Evolutionary conservation across 2,797 vertebrate genomes (phyloP).

Genomic region (Pelobates cultripes): DNA sequence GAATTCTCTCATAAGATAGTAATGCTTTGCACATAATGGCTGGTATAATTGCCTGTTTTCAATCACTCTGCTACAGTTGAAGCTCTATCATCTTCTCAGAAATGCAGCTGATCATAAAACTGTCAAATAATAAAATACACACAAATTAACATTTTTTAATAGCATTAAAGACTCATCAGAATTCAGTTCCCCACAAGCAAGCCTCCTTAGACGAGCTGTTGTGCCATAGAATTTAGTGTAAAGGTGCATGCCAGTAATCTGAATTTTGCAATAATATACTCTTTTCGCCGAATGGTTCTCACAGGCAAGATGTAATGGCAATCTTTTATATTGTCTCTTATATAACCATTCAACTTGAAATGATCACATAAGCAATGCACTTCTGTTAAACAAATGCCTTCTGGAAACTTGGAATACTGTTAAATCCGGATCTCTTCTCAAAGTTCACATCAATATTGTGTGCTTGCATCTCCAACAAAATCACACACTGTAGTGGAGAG

Average conservation of each 20-base stretch:
- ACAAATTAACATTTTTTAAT: slow-evolving; percentile 54
- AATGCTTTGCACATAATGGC: slow-evolving; percentile 45
- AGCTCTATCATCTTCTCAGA: slow-evolving; percentile 51
- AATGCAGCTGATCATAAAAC: slow-evolving; percentile 54
- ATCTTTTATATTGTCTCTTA: no score
- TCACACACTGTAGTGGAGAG: no score
- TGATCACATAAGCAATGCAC: no score
- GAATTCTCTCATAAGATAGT: slow-evolving; percentile 53
- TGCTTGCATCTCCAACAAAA: no score
- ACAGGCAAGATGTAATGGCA: no score
- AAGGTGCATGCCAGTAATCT: background rate
- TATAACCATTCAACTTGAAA: no score
- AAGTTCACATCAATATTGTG: no score
- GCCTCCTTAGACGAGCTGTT: background rate
- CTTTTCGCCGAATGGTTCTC: background rate
- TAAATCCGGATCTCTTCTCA: no score
- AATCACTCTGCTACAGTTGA: slow-evolving; percentile 42
- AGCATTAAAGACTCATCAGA: slow-evolving; percentile 13
- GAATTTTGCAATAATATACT: background rate
- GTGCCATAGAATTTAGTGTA: background rate
- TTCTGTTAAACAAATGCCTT: no score
- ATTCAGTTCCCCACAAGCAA: background rate
- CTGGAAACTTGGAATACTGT: no score
- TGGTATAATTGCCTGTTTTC: slow-evolving; percentile 52
- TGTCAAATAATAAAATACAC: slow-evolving; percentile 53